Conservation (phyloP, 2,888 invertebrate species). For the Chaetogeoica ovagalla region DNA sequence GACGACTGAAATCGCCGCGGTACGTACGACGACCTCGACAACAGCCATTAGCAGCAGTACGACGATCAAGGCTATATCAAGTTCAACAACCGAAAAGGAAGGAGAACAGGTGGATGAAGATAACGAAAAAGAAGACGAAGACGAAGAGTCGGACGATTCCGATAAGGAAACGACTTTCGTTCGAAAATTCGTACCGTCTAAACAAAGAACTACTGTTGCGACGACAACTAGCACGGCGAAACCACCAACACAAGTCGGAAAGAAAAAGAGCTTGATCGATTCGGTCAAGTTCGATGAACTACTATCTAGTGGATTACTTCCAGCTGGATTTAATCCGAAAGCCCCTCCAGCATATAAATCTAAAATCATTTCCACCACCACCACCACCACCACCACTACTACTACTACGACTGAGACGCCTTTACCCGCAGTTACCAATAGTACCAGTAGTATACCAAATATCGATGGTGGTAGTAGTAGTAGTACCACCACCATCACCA, state of each 20-base stretch:
- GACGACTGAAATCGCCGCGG: conserved; percentile 63
- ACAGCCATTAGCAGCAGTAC: conserved; percentile 61
- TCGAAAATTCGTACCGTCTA: conserved; percentile 57
- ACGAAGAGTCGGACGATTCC: conserved; percentile 52
- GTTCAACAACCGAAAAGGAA: conserved; percentile 54
- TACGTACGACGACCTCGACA: conserved; percentile 55
- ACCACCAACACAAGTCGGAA: conserved; percentile 55
- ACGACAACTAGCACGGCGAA: conserved; percentile 56
- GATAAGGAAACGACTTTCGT: conserved; percentile 54
- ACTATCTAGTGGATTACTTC: conserved; percentile 65
- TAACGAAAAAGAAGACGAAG: conserved; percentile 1
- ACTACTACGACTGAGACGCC: conserved; percentile 53
- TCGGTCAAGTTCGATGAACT: conserved; percentile 57
- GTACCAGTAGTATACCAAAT: background rate
- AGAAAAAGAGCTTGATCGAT: conserved; percentile 57
- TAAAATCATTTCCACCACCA: conserved; percentile 56
- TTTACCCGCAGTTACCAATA: conserved; percentile 32
- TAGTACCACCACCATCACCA: conserved; percentile 34
- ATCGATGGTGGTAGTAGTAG: conserved; percentile 33
- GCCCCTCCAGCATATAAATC: conserved; percentile 54
- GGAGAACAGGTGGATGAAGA: background rate
- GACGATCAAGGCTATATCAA: conserved; percentile 55
- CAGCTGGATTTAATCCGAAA: conserved; percentile 65
- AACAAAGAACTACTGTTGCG: conserved; percentile 19
- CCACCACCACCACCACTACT: background rate